Evolutionary conservation across 2,797 vertebrate species (phyloP).

Genomic region (Amniataba percoides): DNA sequence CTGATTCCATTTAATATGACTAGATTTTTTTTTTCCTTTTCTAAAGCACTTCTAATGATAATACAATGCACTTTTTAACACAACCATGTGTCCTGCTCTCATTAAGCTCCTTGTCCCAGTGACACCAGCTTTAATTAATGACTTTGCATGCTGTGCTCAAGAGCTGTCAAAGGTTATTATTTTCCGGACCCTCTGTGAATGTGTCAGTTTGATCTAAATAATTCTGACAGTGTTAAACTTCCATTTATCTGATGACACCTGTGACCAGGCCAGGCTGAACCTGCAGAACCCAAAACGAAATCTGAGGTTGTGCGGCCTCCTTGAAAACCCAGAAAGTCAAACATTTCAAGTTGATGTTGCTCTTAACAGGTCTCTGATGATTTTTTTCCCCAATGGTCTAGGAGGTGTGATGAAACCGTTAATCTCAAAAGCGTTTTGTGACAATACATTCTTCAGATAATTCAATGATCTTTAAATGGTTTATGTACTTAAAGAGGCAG

Average conservation of each 20-base stretch:
- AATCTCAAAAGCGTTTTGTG: not conserved
- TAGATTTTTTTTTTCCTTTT: not conserved
- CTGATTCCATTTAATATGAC: not conserved
- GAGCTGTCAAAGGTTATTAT: slow-evolving; percentile 27
- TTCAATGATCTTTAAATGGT: not conserved
- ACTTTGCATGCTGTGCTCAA: slow-evolving; percentile 23
- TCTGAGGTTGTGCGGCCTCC: no score
- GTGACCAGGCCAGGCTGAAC: not conserved
- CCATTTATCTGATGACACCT: slow-evolving; percentile 11
- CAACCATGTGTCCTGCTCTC: not conserved
- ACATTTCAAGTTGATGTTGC: not conserved
- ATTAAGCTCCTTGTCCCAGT: slow-evolving; percentile 5
- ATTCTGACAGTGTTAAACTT: slow-evolving; percentile 10
- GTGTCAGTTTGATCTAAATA: slow-evolving; percentile 6
- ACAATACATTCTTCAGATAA: not conserved
- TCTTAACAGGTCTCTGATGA: not conserved
- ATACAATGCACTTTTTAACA: not conserved
- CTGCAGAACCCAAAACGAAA: not conserved
- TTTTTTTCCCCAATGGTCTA: not conserved
- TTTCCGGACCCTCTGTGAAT: not conserved
- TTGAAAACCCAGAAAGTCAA: not conserved
- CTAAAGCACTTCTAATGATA: not conserved
- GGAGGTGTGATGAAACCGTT: not conserved
- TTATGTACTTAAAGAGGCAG: slow-evolving; percentile 3
- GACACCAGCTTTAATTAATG: slow-evolving; percentile 18